Conservation (phyloP, 2,113 vertebrate species). For the Channa maculata region DNA sequence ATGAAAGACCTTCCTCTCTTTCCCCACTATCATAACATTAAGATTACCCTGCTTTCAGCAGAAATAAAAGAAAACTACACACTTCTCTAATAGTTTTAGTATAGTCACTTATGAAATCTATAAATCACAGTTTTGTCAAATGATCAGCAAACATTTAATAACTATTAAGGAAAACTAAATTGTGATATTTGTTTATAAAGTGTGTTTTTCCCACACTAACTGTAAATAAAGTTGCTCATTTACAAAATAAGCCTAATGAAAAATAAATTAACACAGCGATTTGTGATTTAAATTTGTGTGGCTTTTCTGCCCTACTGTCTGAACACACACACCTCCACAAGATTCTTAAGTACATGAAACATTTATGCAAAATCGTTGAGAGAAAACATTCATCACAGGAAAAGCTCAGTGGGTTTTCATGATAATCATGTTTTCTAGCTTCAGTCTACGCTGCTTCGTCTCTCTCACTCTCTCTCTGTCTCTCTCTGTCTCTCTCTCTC, state of each 20-base stretch:
- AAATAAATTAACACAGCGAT: background rate
- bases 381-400: constrained; percentile 44
- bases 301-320: background rate
- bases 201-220: background rate
- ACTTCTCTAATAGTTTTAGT: no score
- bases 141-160: background rate
- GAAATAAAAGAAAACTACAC: no score
- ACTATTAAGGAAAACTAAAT: background rate
- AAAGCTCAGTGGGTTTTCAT: constrained; percentile 39
- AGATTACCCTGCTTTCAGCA: no score
- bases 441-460: constrained; percentile 37
- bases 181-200: background rate
- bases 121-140: background rate
- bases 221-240: background rate
- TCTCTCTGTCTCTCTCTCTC: background rate
- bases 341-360: constrained; percentile 42
- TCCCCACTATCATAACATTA: no score
- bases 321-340: constrained; percentile 27
- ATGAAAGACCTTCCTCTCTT: no score
- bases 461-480: background rate
- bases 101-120: no score
- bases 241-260: background rate
- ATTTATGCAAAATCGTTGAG: constrained; percentile 59
- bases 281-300: constrained; percentile 12
- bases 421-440: constrained; percentile 37